Evolutionary conservation across 2,888 invertebrate genomes (phyloP).

Genomic region (Metacarcinus magister): DNA sequence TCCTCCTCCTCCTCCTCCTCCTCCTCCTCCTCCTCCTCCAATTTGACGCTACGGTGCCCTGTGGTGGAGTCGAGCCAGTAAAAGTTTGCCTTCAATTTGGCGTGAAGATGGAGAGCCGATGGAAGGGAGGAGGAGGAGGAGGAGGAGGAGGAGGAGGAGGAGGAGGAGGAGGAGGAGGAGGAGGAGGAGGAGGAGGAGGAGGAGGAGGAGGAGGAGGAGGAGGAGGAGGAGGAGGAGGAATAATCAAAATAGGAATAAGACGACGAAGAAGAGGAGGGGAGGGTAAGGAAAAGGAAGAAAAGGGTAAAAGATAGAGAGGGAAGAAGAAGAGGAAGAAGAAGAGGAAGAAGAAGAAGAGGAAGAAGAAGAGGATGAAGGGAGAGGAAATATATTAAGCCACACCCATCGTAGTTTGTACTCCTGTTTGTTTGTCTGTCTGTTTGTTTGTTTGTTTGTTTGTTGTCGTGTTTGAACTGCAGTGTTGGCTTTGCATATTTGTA

Average conservation of each 20-base stretch:
- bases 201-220: background rate
- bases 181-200: background rate
- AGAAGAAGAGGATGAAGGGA: background rate
- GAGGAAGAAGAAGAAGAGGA: background rate
- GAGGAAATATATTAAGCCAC: slow-evolving; percentile 27
- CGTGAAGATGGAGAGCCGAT: slow-evolving; percentile 42
- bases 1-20: slow-evolving; percentile 39
- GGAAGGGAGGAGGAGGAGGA: background rate
- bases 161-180: background rate
- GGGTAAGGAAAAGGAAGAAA: background rate
- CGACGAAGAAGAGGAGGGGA: background rate
- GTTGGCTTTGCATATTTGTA: background rate
- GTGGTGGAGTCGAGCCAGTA: slow-evolving; percentile 39
- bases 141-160: background rate
- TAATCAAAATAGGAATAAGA: no score
- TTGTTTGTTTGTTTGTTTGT: background rate
- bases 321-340: no score
- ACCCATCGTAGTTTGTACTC: background rate
- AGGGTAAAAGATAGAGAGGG: background rate
- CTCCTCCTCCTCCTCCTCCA: slow-evolving; percentile 39
- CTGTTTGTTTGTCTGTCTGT: background rate
- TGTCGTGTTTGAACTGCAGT: background rate
- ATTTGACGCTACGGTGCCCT: slow-evolving; percentile 39
- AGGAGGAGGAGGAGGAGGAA: background rate
- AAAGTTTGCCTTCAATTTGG: slow-evolving; percentile 39